These are phyloP conservation scores for Corynorhinus townsendii DNA, from an alignment of 2,113 vertebrate genomes.

Conservation along the genomic window DNA sequence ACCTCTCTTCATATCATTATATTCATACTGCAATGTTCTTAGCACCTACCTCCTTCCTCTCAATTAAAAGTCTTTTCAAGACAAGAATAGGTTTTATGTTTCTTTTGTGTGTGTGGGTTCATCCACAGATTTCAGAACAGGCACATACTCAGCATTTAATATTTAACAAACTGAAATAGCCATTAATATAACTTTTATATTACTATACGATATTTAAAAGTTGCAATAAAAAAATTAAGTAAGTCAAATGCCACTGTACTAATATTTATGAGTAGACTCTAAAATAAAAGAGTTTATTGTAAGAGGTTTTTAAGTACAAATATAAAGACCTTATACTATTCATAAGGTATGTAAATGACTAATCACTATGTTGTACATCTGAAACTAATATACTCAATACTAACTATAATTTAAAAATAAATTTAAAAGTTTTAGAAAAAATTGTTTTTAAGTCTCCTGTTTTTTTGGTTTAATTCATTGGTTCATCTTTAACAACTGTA, in stretches of 20 bases:
- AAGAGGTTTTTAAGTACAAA: slow-evolving; percentile 2
- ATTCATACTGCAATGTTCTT: background rate
- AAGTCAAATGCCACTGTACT: background rate
- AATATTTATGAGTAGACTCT: background rate
- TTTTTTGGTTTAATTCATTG: background rate
- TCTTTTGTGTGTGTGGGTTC: background rate
- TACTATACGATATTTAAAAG: background rate
- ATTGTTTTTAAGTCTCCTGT: background rate
- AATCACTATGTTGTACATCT: background rate
- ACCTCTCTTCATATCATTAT: background rate
- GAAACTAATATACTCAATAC: background rate
- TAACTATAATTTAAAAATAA: background rate
- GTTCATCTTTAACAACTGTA: background rate
- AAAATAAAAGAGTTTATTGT: background rate
- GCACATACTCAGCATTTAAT: background rate
- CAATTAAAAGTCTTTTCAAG: background rate
- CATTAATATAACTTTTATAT: background rate
- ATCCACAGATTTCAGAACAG: background rate
- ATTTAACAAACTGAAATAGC: background rate
- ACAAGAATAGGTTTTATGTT: background rate
- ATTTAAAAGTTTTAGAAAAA: background rate
- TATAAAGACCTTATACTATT: background rate
- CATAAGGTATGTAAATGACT: background rate
- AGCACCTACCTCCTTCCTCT: background rate
- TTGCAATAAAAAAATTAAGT: background rate